Base-by-base conservation (phyloP, 2,888 invertebrate species). In the Chrysolina oricalcia region DNA sequence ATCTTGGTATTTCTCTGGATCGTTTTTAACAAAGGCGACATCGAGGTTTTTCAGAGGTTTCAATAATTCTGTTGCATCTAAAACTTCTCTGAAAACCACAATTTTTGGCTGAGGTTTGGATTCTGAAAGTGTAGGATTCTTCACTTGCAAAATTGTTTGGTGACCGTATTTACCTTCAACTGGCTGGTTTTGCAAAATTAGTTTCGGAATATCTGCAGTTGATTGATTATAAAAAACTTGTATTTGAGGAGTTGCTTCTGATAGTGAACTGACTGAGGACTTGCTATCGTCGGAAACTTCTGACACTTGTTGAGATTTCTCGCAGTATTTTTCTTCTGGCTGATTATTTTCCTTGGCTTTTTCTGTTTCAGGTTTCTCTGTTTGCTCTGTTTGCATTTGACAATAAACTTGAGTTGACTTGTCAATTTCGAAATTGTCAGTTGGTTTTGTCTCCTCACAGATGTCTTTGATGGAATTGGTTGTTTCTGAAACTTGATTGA, bases 1-100 rank as follows among this genome's bases (percentile, higher is more conserved):
- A n/a, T 59, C 35, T 17, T 59, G 27, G 23, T 35, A 8, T 59
- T 59, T 59, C n/a, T 59, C 59, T 27, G 35, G 35, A 59, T 35
- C n/a, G n/a, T 15, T 59, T 59, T 56, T 23, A 15, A 19, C 35
- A 19, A 75, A 46, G 13, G 59, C 59, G 1, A 69, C 63, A 43
- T 78, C 73, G 2, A 81, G 40, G 41, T 78, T 68, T 63, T 81
- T 78, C 15, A 80, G 48, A 0, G 81, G 78, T 50, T 70, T 72
- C 23, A 80, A 48, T n/a, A 79, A 62, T 11, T 70, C 27, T 11
- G 75, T 41, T 19, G 66, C 41, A 10, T 74, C 68, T n/a, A 43
- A 50, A 11, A 74, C 63, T 50, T 79, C 79, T 64, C 79, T 73
- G 41, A 79, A 79, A 50, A 79, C 70, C 10, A 74, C 72, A 27